Evolutionary conservation across 1,140 invertebrate genomes (phyloP), one percentile per base, ranked within the genome.

Genomic region (Oryzaephilus surinamensis): DNA sequence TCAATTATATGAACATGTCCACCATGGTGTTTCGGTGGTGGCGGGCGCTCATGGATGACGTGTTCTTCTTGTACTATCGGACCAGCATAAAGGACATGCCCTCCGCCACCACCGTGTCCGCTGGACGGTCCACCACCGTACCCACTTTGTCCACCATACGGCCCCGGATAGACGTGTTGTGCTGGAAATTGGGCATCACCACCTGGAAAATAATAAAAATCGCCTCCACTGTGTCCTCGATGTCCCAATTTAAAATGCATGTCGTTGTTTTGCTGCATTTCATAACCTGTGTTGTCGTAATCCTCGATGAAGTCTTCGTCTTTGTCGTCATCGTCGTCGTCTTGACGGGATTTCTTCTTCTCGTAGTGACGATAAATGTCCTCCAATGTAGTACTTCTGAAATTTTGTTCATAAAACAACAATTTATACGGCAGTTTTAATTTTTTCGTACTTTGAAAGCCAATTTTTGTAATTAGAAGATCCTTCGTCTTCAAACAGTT

Each of bases 391-490:
- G 75, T 66, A 6, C 71, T 74, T 38, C 74, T 76, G n/a, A 38
- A 34, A 27, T 14, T 11, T 36, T 4, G 12, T 33, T 18, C 38
- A 33, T 23, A 11, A 3, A 8, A 12, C n/a, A 32, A 18, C 6
- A 6, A 24, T 23, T 11, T 36, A 26, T 6, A 23, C 7, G 15
- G 27, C 11, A 26, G 2, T 8, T 11, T 12, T 2, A 4, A 12
- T 6, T 14, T 35, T 21, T 23, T 13, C 61, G 64, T 62, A 80
- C 79, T 74, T 77, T 14, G 72, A 57, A 7, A 81, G 51, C 77
- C 79, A 81, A 30, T 78, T 67, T 57, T 79, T 75, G 50, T 81
- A 81, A 50, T 70, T 70, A 5, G 64, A 61, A 3, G 77, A 80
- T 12, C 79, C 79, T 24, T 74, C 67, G 44, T 81, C 78, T 13